A percentile compares a stretch with the other conserved stretches of the same genome.
phyloP scores from a whole-genome alignment of 2,888 invertebrate genomes.

The Salticus scenicus region DNA sequence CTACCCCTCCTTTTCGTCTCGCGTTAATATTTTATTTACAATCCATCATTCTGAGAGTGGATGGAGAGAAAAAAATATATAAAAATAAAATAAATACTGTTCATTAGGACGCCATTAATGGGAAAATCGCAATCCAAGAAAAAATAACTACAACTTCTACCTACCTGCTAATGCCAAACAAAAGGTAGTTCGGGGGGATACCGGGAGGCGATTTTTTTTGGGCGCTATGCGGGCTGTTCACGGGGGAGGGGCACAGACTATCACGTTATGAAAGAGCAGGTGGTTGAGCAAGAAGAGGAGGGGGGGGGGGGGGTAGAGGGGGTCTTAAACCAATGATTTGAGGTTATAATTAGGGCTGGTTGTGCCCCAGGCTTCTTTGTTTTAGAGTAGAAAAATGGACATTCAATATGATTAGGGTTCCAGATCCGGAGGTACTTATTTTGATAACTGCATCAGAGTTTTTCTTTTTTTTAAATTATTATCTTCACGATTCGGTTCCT shows the following conservation, averaged over 20 bases:
- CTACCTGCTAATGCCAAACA: no score
- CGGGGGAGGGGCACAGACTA: conserved; percentile 38
- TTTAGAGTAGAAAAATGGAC: conserved; percentile 64
- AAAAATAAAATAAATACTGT: no score
- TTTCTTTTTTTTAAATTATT: no score
- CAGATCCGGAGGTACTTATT: conserved; percentile 56
- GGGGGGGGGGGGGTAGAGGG: background rate
- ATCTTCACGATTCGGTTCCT: no score
- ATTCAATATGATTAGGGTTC: conserved; percentile 57
- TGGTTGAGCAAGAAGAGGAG: no score
- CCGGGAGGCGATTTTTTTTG: no score
- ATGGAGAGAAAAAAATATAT: conserved; percentile 62
- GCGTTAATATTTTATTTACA: conserved; percentile 57
- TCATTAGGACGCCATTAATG: no score
- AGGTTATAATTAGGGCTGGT: conserved; percentile 67
- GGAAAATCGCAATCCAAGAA: no score
- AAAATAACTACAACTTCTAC: no score
- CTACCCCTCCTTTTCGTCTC: background rate
- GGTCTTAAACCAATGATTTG: conserved; percentile 64
- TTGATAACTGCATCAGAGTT: conserved; percentile 67
- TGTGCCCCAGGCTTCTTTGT: conserved; percentile 61
- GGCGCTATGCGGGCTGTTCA: conserved; percentile 41
- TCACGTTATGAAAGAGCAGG: conserved; percentile 63
- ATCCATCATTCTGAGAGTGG: conserved; percentile 58
- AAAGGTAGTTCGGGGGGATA: no score